A percentile compares a stretch with the other conserved stretches of the same genome.
Conservation (phyloP, 2,113 vertebrate genomes). For the Glaucidium brasilianum region DNA sequence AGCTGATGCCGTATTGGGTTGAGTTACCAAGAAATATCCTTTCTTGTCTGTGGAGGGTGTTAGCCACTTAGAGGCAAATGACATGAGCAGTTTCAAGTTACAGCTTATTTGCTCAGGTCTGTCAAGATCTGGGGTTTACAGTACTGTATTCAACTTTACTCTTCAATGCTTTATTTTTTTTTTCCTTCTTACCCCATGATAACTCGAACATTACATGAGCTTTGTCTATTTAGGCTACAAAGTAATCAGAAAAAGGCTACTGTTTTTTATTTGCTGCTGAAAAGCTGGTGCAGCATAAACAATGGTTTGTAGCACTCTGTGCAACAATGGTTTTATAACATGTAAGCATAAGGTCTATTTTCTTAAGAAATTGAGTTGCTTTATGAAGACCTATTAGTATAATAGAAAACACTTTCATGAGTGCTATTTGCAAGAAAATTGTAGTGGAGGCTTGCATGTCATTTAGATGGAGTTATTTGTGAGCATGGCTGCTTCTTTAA, state of each 20-base stretch:
- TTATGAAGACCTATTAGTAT: neutral
- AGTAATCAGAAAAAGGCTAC: neutral
- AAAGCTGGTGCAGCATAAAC: neutral
- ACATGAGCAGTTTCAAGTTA: neutral
- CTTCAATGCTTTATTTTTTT: neutral
- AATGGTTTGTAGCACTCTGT: neutral
- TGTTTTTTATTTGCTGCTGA: neutral
- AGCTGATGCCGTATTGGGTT: neutral
- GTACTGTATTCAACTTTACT: neutral
- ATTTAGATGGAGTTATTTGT: neutral
- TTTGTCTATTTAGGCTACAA: neutral
- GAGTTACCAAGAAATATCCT: neutral
- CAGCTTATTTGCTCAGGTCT: neutral
- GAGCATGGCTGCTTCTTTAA: neutral
- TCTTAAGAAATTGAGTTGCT: neutral
- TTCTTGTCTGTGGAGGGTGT: neutral
- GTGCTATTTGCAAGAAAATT: neutral
- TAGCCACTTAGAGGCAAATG: neutral
- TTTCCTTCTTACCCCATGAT: too few relatives aligned
- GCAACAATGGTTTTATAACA: neutral
- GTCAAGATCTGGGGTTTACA: neutral
- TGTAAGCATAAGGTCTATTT: neutral
- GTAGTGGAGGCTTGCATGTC: neutral
- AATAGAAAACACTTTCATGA: neutral
- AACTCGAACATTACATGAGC: neutral